phyloP scores from a whole-genome alignment of 2,113 vertebrate genomes.

The Thryonomys swinderianus region DNA sequence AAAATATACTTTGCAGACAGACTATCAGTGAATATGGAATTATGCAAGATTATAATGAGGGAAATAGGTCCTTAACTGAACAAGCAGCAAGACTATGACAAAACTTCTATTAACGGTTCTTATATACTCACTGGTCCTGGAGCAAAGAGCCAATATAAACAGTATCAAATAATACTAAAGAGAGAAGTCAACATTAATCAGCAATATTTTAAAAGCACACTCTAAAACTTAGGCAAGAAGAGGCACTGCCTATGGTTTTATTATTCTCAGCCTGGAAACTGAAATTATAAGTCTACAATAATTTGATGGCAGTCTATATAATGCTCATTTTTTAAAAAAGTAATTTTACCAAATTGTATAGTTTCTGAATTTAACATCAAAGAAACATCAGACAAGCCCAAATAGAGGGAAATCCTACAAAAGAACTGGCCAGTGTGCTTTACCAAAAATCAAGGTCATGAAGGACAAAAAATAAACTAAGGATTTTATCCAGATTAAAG shows the following conservation, averaged over 20 bases:
- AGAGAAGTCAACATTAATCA: background rate
- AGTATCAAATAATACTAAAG: background rate
- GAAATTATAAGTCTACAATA: constrained; percentile 13
- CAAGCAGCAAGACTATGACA: background rate
- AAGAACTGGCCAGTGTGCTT: background rate
- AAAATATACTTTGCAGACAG: background rate
- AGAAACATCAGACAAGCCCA: background rate
- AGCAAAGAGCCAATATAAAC: constrained; percentile 20
- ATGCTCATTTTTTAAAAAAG: constrained; percentile 21
- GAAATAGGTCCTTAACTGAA: background rate
- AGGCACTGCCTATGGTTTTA: background rate
- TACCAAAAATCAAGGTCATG: background rate
- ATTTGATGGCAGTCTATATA: background rate
- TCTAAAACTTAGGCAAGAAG: background rate
- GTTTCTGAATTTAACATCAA: constrained; percentile 40
- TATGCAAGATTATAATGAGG: constrained; percentile 27
- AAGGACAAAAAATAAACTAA: background rate
- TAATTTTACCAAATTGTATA: constrained; percentile 11
- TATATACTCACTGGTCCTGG: background rate
- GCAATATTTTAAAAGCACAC: background rate
- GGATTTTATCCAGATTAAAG: background rate
- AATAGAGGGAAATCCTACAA: background rate
- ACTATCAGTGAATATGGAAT: constrained; percentile 28
- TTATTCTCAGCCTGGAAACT: background rate
- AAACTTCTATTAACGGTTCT: background rate